A percentile compares a stretch with the other conserved stretches of the same genome.
Conservation (phyloP, 2,888 invertebrate genomes). For the Drepanosiphum platanoidis region DNA sequence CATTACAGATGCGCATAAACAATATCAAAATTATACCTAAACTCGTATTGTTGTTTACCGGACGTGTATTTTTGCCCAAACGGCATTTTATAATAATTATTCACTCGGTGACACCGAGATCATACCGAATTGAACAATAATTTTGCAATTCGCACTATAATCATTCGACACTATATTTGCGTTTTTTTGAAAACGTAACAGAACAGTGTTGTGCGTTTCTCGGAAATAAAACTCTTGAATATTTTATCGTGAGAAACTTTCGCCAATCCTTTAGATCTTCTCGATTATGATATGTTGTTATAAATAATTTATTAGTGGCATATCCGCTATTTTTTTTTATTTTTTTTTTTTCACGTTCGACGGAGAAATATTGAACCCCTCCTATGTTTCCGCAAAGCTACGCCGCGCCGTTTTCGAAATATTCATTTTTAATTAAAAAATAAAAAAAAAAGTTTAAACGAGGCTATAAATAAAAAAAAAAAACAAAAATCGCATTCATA, state of each 20-base stretch:
- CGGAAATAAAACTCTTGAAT: constrained; percentile 50
- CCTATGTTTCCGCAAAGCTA: constrained; percentile 1
- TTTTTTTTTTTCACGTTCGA: background rate
- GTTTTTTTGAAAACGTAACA: too few species aligned
- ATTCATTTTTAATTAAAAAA: constrained; percentile 46
- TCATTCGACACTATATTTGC: too few species aligned
- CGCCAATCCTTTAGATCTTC: background rate
- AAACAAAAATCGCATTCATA: constrained; percentile 23
- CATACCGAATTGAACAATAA: too few species aligned
- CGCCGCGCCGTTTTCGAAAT: constrained; percentile 24
- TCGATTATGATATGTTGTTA: constrained; percentile 20
- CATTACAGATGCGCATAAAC: too few species aligned
- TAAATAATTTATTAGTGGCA: constrained; percentile 42
- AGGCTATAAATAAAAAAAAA: constrained; percentile 38
- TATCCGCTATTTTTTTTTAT: background rate
- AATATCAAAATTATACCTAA: too few species aligned
- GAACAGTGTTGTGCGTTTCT: background rate
- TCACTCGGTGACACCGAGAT: too few species aligned
- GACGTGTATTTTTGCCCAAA: too few species aligned
- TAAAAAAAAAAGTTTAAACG: constrained; percentile 21
- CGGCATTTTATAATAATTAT: too few species aligned
- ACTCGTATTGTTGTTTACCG: too few species aligned
- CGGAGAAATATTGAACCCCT: background rate
- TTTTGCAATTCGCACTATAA: too few species aligned
- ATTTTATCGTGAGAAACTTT: constrained; percentile 42